A percentile compares a stretch with the other conserved stretches of the same genome.
These are phyloP conservation scores for Hermaeophaga mercurialis DNA, from an alignment of 2,888 invertebrate genomes.

Conservation along the genomic window DNA sequence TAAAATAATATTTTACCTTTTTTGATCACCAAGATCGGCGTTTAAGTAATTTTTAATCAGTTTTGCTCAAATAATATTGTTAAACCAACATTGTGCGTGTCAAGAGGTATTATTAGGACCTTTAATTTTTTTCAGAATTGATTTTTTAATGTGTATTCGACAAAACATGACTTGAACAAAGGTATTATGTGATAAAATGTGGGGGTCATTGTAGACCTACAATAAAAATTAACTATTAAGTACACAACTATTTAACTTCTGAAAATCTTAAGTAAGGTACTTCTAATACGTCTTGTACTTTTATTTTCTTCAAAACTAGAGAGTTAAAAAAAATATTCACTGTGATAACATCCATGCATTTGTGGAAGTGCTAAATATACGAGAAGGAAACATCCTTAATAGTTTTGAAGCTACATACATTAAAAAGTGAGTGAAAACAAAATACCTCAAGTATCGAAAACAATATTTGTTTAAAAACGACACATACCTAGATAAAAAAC, in stretches of 20 bases:
- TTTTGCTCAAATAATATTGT: conserved; percentile 6
- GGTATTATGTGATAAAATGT: no score
- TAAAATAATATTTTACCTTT: no score
- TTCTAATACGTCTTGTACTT: neutral
- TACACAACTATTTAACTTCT: neutral
- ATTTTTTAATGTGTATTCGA: neutral
- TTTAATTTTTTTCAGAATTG: neutral
- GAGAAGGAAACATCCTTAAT: conserved; percentile 6
- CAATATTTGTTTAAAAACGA: neutral
- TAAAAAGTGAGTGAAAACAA: conserved; percentile 7
- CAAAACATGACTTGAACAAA: neutral
- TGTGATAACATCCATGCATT: conserved; percentile 31
- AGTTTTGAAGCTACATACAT: conserved; percentile 16
- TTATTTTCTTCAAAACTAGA: conserved; percentile 19
- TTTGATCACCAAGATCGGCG: conserved; percentile 1
- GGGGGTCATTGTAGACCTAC: no score
- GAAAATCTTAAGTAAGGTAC: neutral
- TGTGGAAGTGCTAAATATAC: conserved; percentile 10
- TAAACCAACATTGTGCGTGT: neutral
- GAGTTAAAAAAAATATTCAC: conserved; percentile 11
- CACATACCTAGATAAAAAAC: no score
- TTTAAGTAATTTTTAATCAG: conserved; percentile 8
- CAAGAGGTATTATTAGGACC: neutral
- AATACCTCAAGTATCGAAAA: neutral
- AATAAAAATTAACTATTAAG: no score